Conservation (phyloP, 2,113 vertebrate species). For the Sphaerodactylus townsendi region DNA sequence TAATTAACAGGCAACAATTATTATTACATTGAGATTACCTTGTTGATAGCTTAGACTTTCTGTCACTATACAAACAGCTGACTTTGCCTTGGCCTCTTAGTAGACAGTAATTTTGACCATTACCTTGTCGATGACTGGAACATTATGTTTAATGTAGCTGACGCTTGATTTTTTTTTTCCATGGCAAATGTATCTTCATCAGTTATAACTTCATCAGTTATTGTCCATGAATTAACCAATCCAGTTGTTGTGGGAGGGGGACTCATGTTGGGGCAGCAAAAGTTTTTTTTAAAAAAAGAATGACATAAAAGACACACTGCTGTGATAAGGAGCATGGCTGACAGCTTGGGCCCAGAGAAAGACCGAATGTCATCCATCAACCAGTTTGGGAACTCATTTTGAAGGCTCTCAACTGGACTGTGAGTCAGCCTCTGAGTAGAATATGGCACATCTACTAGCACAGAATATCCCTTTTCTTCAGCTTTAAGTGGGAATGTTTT, state of each 20-base stretch:
- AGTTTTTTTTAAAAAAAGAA: not conserved
- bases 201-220: not conserved
- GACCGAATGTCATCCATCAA: not conserved
- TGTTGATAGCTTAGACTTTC: not conserved
- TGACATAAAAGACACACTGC: not conserved
- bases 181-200: not conserved
- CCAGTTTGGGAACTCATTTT: not conserved
- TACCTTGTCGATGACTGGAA: not conserved
- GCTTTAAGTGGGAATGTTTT: not conserved
- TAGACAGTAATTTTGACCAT: not conserved
- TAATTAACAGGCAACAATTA: not conserved
- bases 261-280: not conserved
- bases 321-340: not conserved
- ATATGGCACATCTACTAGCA: fast-evolving
- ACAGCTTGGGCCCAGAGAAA: not conserved
- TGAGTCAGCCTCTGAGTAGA: not conserved
- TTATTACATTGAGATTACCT: not conserved
- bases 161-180: not conserved
- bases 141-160: not conserved
- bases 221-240: not conserved
- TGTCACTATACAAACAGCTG: not conserved
- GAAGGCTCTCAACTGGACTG: not conserved
- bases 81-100: not conserved
- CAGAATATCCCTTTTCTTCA: not conserved
- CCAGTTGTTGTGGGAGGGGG: not conserved